Evolutionary conservation across 2,113 vertebrate species (phyloP).

Genomic region (Grammomys dolichurus): DNA sequence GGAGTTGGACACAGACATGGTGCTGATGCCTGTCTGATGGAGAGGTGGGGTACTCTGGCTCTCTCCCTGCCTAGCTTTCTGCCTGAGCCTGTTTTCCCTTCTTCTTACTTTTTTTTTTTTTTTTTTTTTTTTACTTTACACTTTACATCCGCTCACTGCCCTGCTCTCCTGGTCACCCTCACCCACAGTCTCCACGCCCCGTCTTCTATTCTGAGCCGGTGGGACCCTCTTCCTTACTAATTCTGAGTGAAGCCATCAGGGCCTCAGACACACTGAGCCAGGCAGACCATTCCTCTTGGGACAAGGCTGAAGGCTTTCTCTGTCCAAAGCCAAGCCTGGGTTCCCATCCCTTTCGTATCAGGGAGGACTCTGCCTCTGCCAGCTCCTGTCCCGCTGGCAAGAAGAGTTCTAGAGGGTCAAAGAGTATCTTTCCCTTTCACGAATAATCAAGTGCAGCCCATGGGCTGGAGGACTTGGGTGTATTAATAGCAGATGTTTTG

Average conservation of each 20-base stretch:
- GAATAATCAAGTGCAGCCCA: conserved; percentile 87
- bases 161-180: too few relatives aligned
- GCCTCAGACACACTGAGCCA: not conserved
- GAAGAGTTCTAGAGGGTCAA: conserved; percentile 81
- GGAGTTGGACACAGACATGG: not conserved
- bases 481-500: conserved; percentile 90
- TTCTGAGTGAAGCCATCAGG: not conserved
- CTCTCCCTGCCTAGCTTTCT: not conserved
- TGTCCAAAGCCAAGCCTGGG: not conserved
- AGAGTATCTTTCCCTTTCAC: conserved; percentile 84
- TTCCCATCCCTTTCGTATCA: not conserved
- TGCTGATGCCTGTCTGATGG: not conserved
- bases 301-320: not conserved
- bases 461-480: conserved; percentile 82
- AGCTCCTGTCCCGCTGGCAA: conserved; percentile 79
- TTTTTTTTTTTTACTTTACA: not conserved
- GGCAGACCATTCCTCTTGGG: not conserved
- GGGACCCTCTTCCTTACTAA: not conserved
- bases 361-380: not conserved
- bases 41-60: not conserved
- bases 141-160: not conserved
- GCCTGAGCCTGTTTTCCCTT: not conserved
- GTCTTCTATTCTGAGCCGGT: not conserved
- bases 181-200: not conserved
- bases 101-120: not conserved